phyloP scores from a whole-genome alignment of 2,113 vertebrate species.

The Cryptomyrus ogoouensis region DNA sequence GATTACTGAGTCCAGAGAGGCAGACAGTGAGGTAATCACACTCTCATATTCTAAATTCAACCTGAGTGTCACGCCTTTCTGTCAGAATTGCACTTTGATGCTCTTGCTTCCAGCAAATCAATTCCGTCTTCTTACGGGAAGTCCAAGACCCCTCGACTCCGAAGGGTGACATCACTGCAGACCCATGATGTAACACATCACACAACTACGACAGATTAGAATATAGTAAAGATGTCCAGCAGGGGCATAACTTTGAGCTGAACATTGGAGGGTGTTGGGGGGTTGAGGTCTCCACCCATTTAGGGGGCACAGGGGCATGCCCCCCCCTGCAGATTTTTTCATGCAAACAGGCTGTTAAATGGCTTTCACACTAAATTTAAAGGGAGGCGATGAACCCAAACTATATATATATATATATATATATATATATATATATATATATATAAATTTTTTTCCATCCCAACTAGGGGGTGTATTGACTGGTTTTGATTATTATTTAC shows the following conservation, averaged over 20 bases:
- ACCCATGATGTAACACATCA: not conserved
- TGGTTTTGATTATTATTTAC: not conserved
- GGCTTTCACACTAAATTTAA: not conserved
- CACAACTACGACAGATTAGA: not conserved
- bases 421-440: too few species aligned
- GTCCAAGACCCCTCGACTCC: not conserved
- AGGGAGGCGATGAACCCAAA: not conserved
- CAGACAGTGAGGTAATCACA: not conserved
- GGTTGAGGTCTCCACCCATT: not conserved
- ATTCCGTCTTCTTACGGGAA: not conserved
- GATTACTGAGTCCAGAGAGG: not conserved
- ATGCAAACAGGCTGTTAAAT: too few species aligned
- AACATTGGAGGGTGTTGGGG: not conserved
- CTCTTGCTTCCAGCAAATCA: not conserved
- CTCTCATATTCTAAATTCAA: conserved; percentile 7
- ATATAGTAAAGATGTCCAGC: not conserved
- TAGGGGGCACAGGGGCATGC: not conserved
- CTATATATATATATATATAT: not conserved
- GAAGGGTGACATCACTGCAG: not conserved
- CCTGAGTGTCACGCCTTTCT: not conserved
- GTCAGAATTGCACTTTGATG: not conserved
- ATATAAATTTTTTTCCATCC: not conserved
- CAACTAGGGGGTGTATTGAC: not conserved
- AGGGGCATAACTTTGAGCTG: not conserved
- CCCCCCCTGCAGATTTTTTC: too few species aligned